Base-by-base conservation (phyloP, 2,888 invertebrate genomes). In the Macroteleia sp. region DNA sequence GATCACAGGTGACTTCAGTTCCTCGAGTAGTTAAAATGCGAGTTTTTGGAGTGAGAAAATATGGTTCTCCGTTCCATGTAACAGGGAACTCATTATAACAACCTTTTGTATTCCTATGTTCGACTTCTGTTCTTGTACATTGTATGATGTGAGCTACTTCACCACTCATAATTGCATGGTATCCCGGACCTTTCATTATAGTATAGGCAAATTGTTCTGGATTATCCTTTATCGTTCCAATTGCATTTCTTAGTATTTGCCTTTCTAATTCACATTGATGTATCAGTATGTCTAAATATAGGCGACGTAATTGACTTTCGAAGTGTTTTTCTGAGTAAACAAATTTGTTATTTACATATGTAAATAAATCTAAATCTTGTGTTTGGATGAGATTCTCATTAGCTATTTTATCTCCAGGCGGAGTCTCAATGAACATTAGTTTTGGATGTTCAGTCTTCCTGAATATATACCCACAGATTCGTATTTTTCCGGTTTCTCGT, bases 131-230 rank as follows among this genome's bases (percentile, higher is more conserved):
- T n/a, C n/a, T n/a, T n/a, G n/a, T n/a, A n/a, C 87, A 87, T 41
- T 84, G 75, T 1, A 87, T 48, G 0, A 88, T 75, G 32, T 87
- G 84, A 0, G 86, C 59, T 0, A 82, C 86, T 70, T 86, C 85
- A 14, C 86, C 88, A 20, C 69, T 70, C 0, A 81, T 70, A 4
- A 78, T 34, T 0, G 84, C 85, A 22, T 84, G 80, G 25, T 83
- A 82, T 0, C 86, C 87, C 0, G 82, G 80, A 57, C 73, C 42
- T 9, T 85, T 80, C 70, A 83, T 85, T 0, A 86, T 0, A 0
- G 44, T 16, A 10, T 48, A 77, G 0, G 84, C 85, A 3, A 88
- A 79, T 16, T 84, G 77, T 17, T 85, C 82, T 0, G 84, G 87
- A 4, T 69, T 30, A 4, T 82, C 25, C 0, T 81, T 82, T 0